These are phyloP conservation scores for Neoniphon sammara DNA, from an alignment of 2,797 vertebrate genomes.

Conservation along the genomic window DNA sequence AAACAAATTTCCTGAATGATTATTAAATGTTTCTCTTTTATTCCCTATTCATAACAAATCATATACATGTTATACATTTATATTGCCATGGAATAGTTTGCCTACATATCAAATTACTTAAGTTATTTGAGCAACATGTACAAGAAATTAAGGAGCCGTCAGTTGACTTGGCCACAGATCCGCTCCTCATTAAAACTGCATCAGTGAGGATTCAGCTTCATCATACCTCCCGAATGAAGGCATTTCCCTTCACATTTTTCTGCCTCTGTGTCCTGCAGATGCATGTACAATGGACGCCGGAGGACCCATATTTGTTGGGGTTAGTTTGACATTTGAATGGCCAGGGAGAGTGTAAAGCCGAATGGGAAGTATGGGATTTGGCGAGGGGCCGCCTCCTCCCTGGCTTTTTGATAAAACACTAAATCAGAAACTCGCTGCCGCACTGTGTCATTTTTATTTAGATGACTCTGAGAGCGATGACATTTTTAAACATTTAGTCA, in stretches of 20 bases:
- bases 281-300: conserved; percentile 41
- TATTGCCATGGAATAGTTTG: no score
- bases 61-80: no score
- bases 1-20: no score
- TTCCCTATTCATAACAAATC: no score
- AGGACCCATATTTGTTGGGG: conserved; percentile 43
- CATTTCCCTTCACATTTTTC: conserved; percentile 25
- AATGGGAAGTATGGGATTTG: conserved; percentile 24
- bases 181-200: conserved; percentile 57
- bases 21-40: no score
- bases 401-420: conserved; percentile 37
- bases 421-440: conserved; percentile 22
- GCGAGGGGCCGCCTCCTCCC: conserved; percentile 36
- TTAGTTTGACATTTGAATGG: conserved; percentile 56
- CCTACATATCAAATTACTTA: not conserved
- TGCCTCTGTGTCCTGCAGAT: conserved; percentile 40
- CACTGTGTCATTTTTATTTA: conserved; percentile 15
- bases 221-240: conserved; percentile 26
- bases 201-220: conserved; percentile 44
- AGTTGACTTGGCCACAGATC: conserved; percentile 36
- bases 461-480: not conserved
- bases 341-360: conserved; percentile 23
- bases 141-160: conserved; percentile 1
- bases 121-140: not conserved
- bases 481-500: conserved; percentile 9